phyloP scores from a whole-genome alignment of 2,797 vertebrate species.

The Ficedula albicollis region DNA sequence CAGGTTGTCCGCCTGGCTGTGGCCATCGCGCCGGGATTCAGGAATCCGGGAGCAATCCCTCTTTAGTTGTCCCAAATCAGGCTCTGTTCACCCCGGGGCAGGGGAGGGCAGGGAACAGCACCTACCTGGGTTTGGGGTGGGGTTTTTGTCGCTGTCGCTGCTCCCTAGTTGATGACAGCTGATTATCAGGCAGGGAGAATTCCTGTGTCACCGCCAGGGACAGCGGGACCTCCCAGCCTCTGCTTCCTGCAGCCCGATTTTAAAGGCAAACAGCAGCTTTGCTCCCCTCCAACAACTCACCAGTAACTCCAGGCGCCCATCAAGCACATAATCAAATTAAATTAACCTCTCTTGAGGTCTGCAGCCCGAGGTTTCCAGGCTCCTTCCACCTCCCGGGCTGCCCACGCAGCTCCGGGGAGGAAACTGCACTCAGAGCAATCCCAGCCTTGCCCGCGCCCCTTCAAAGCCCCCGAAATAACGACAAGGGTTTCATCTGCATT shows the following conservation, averaged over 20 bases:
- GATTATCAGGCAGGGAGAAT: too few species aligned
- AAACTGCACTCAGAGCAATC: not conserved
- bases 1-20: not conserved
- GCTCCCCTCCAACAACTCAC: not conserved
- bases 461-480: not conserved
- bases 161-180: not conserved
- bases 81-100: not conserved
- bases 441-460: not conserved
- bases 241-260: not conserved
- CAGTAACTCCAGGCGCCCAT: not conserved
- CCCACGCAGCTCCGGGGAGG: not conserved
- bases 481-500: not conserved
- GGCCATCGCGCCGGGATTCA: fast-evolving
- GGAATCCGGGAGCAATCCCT: not conserved
- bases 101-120: not conserved
- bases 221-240: not conserved
- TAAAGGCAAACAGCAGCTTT: not conserved
- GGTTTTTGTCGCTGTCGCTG: not conserved
- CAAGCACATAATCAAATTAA: not conserved
- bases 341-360: not conserved
- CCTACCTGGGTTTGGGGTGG: not conserved
- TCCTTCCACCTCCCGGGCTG: not conserved
- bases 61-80: fast-evolving
- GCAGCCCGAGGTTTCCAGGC: not conserved
- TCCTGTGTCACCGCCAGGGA: not conserved